phyloP scores from a whole-genome alignment of 2,113 vertebrate genomes.

The Himantopus leucocephalus region DNA sequence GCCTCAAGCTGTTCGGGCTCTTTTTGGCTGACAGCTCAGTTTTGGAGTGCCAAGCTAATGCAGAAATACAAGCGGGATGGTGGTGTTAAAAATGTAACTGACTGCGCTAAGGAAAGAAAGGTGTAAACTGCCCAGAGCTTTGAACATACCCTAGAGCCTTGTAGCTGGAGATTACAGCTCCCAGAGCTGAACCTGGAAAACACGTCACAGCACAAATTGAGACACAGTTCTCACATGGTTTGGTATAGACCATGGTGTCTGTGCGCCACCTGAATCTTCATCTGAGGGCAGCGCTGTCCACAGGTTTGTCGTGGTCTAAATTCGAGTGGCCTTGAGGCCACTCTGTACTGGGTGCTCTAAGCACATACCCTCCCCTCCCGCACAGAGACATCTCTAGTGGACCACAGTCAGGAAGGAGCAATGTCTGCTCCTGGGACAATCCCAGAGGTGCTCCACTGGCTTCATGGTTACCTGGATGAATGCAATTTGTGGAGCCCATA shows the following conservation, averaged over 20 bases:
- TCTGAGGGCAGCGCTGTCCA: neutral
- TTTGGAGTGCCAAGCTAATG: neutral
- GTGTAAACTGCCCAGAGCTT: neutral
- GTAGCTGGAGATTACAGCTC: neutral
- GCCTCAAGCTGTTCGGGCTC: neutral
- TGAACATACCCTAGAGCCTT: neutral
- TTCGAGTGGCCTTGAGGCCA: neutral
- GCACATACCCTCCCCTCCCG: neutral
- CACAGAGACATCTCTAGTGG: neutral
- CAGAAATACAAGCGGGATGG: neutral
- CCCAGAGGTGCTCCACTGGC: neutral
- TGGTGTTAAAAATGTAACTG: neutral
- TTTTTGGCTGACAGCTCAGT: neutral
- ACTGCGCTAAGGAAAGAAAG: neutral
- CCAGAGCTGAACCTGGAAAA: neutral
- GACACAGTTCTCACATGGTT: fast-evolving
- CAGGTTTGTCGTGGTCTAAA: neutral
- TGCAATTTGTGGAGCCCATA: neutral
- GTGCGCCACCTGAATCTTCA: neutral
- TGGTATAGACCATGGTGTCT: neutral
- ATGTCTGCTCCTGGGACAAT: neutral
- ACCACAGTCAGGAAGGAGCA: neutral
- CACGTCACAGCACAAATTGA: fast-evolving
- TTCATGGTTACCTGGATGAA: neutral
- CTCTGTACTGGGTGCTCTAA: neutral